Percentiles rank a stretch among this genome's conserved stretches.
These are phyloP conservation scores for Arenaria interpres DNA, from an alignment of 2,113 vertebrate species.

Conservation along the genomic window DNA sequence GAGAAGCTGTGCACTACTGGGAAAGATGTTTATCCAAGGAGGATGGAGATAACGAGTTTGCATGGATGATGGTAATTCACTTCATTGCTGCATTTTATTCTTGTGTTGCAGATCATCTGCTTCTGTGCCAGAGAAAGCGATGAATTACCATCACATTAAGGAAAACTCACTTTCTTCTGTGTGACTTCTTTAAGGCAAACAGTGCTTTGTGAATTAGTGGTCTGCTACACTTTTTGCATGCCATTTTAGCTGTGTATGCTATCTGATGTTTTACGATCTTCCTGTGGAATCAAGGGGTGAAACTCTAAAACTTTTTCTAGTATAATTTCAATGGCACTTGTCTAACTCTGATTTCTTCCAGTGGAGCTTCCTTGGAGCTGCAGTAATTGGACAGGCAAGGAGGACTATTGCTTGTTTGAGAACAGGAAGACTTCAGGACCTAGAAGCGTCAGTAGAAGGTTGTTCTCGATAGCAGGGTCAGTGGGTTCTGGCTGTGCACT, in stretches of 20 bases:
- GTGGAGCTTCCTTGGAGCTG: neutral
- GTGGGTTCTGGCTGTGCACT: neutral
- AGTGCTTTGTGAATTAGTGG: neutral
- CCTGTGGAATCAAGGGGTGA: neutral
- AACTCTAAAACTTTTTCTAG: neutral
- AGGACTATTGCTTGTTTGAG: neutral
- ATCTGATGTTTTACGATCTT: neutral
- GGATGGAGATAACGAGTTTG: neutral
- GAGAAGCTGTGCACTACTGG: neutral
- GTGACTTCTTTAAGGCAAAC: neutral
- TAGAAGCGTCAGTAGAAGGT: neutral
- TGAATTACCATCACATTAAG: neutral
- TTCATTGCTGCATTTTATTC: neutral
- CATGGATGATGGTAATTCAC: neutral
- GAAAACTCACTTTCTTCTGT: neutral
- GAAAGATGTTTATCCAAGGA: neutral
- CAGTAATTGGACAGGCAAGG: neutral
- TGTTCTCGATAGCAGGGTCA: neutral
- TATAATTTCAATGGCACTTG: neutral
- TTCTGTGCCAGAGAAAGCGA: neutral
- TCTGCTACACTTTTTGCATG: slow-evolving; percentile 1
- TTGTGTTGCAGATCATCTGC: neutral
- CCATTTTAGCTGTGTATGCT: neutral
- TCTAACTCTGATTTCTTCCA: neutral
- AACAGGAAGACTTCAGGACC: neutral